Base-by-base conservation (phyloP, 2,888 invertebrate genomes). In the Hirtodrosophila confusa region DNA sequence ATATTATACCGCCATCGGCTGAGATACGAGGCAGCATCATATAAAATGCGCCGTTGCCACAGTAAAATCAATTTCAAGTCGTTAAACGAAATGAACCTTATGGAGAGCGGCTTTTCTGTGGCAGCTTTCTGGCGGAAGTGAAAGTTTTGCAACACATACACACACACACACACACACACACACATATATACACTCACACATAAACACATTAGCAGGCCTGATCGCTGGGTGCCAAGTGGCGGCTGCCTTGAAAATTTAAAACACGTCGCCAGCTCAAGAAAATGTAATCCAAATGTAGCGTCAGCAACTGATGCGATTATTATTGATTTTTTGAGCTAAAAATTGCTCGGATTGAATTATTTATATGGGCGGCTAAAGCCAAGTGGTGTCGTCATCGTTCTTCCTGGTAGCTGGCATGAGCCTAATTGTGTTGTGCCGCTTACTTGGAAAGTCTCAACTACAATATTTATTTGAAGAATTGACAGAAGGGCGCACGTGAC, bases 41-140 rank as follows among this genome's bases (percentile, higher is more conserved):
- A 82, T 83, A 82, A 82, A 78, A 69, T 83, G 67, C 63, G 74
- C 60, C 70, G 76, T 73, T 78, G 76, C 75, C 71, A 78, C 74
- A 88, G 86, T 80, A 80, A 88, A 88, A 88, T 88, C 88, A 88
- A 88, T 88, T 88, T 88, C 63, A 76, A 88, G 88, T 88, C 88
- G 88, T 88, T 88, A 88, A 88, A 85, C 76, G 80, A 88, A 88
- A 88, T 88, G 84, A 88, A 87, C 87, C 88, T 85, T 86, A 88
- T 88, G 80, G 74, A 69, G 70, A 66, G 49, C 49, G 37, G 33
- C 36, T 31, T 35, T 37, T 31, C 64, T 36, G 11, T 51, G 54
- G 43, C 40, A 60, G 53, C 31, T 51, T 69, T 60, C 45, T 61
- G 24, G 41, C 61, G 67, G 50, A 77, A 75, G 69, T 69, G 56